These are phyloP conservation scores for Eilema caniola DNA, from an alignment of 2,888 invertebrate genomes.

Conservation along the genomic window DNA sequence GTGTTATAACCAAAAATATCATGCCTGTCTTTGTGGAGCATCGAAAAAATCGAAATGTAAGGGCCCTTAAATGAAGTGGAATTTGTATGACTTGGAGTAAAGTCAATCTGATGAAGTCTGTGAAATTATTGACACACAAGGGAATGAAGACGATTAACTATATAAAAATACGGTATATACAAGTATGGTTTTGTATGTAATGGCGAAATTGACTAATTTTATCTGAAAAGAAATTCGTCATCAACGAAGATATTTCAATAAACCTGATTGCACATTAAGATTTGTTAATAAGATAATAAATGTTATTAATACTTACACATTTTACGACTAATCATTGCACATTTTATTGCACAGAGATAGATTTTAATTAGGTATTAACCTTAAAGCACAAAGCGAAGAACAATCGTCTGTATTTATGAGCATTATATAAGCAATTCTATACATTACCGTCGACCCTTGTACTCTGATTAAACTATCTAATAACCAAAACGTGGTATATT, in stretches of 20 bases:
- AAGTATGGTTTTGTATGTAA: too few species aligned
- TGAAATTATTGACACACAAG: neutral
- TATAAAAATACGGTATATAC: too few species aligned
- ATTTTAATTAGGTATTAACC: conserved; percentile 68
- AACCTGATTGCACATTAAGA: neutral
- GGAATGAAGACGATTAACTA: too few species aligned
- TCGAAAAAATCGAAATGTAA: conserved; percentile 16
- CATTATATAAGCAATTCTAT: conserved; percentile 64
- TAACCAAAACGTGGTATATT: neutral
- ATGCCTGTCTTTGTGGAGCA: conserved; percentile 32
- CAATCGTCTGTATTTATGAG: conserved; percentile 60
- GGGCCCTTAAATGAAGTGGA: conserved; percentile 12
- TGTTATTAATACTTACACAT: conserved; percentile 9
- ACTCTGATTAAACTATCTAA: conserved; percentile 11
- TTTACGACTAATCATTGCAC: conserved; percentile 61
- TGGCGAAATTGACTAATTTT: neutral
- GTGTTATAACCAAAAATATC: conserved; percentile 46
- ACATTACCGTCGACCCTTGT: conserved; percentile 43
- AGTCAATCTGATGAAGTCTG: neutral
- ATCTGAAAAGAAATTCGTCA: too few species aligned
- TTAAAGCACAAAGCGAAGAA: conserved; percentile 62
- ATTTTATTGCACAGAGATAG: conserved; percentile 61
- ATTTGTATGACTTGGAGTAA: conserved; percentile 1
- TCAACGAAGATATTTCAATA: too few species aligned
- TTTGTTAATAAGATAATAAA: conserved; percentile 2